Evolutionary conservation across 2,113 vertebrate genomes (phyloP).

Genomic region (Aythya baeri): DNA sequence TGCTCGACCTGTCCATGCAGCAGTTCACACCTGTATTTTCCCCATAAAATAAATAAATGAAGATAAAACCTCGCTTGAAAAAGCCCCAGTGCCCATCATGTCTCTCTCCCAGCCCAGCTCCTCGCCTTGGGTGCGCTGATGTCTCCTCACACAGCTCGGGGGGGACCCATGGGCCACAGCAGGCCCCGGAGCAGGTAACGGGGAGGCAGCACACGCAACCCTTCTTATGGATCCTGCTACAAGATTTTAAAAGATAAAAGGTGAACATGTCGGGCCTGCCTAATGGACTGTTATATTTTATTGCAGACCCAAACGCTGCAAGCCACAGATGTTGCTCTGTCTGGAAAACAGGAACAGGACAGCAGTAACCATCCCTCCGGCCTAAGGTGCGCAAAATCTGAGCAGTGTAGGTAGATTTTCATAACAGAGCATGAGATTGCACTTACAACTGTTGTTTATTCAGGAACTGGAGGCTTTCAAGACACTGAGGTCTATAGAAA

Average conservation of each 20-base stretch:
- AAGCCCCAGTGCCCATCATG: not conserved
- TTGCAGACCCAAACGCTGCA: not conserved
- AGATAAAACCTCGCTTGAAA: not conserved
- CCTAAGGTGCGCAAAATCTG: not conserved
- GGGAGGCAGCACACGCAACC: not conserved
- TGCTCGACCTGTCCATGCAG: not conserved
- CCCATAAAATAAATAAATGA: too few species aligned
- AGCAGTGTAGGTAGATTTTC: not conserved
- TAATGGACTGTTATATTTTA: not conserved
- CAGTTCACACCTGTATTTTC: not conserved
- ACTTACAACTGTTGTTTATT: not conserved
- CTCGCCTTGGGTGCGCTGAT: not conserved
- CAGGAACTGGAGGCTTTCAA: not conserved
- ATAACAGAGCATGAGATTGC: not conserved
- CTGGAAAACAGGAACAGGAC: not conserved
- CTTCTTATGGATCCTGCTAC: not conserved
- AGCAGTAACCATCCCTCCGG: not conserved
- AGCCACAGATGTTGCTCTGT: not conserved
- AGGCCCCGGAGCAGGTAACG: not conserved
- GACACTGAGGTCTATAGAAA: not conserved
- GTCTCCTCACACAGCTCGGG: accelerated
- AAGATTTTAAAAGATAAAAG: not conserved
- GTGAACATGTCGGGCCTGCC: not conserved
- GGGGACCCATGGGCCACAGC: not conserved
- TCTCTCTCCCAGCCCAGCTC: not conserved